phyloP scores from a whole-genome alignment of 2,888 invertebrate species.

The Pseudoips prasinana region DNA sequence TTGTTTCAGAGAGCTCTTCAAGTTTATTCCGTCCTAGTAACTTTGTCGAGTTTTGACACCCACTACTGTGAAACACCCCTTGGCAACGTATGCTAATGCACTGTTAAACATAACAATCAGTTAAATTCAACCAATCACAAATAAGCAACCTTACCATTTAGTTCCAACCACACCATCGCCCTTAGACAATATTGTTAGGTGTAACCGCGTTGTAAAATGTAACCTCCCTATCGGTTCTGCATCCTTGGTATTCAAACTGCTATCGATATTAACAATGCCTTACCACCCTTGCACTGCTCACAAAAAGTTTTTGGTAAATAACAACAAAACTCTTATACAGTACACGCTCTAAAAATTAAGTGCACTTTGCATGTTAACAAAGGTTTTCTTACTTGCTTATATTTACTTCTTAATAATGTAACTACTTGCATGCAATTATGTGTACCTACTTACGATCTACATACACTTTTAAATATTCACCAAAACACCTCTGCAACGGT shows the following conservation, averaged over 20 bases:
- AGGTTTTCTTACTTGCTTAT: too few species aligned
- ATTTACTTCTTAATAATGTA: too few species aligned
- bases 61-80: not conserved
- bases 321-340: slow-evolving; percentile 31
- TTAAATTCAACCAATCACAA: slow-evolving; percentile 11
- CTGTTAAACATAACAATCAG: too few species aligned
- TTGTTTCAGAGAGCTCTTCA: too few species aligned
- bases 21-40: too few species aligned
- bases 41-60: too few species aligned
- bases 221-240: slow-evolving; percentile 9
- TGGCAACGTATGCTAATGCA: too few species aligned
- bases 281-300: slow-evolving; percentile 44
- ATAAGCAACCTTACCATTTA: slow-evolving; percentile 5
- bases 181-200: not conserved
- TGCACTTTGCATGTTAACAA: slow-evolving; percentile 34
- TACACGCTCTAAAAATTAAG: slow-evolving; percentile 35
- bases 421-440: slow-evolving; percentile 33
- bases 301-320: slow-evolving; percentile 21
- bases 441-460: not conserved
- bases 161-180: too few species aligned
- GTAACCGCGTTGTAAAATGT: slow-evolving; percentile 6
- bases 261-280: slow-evolving; percentile 36
- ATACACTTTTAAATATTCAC: slow-evolving; percentile 6
- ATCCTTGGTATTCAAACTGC: slow-evolving; percentile 36
- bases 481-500: slow-evolving; percentile 24